These are phyloP conservation scores for Antheraea yamamai DNA, from an alignment of 2,888 invertebrate species.

Conservation along the genomic window DNA sequence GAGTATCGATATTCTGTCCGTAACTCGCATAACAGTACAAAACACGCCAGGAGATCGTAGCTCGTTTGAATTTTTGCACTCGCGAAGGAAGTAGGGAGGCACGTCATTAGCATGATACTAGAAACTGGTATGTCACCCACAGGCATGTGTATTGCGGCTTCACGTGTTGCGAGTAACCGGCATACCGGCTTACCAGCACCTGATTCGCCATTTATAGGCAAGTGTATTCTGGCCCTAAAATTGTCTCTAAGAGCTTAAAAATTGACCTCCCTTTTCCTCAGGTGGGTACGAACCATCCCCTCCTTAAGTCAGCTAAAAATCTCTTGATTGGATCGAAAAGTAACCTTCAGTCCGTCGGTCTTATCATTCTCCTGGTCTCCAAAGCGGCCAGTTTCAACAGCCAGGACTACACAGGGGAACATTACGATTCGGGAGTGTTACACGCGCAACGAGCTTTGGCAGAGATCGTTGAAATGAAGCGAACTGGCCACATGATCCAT, in stretches of 20 bases:
- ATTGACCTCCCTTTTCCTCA: slow-evolving; percentile 29
- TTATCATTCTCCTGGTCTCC: slow-evolving; percentile 66
- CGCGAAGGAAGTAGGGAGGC: too few species aligned
- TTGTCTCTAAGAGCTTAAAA: neutral
- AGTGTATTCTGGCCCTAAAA: too few species aligned
- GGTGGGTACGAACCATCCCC: slow-evolving; percentile 74
- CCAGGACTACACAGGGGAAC: slow-evolving; percentile 48
- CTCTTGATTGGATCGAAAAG: slow-evolving; percentile 72
- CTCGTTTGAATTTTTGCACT: too few species aligned
- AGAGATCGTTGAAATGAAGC: slow-evolving; percentile 77
- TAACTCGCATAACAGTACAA: too few species aligned
- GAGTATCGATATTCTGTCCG: too few species aligned
- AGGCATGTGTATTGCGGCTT: too few species aligned
- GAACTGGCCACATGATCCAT: slow-evolving; percentile 73
- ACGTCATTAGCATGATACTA: too few species aligned
- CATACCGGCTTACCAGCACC: too few species aligned
- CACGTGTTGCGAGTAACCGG: too few species aligned
- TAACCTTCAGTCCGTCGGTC: slow-evolving; percentile 70
- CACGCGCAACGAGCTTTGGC: slow-evolving; percentile 76
- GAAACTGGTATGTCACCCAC: too few species aligned
- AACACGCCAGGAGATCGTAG: too few species aligned
- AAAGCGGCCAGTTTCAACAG: slow-evolving; percentile 67
- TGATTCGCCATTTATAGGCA: too few species aligned
- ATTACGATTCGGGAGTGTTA: slow-evolving; percentile 64
- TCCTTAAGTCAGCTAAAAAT: slow-evolving; percentile 71